Base-by-base conservation (phyloP, 2,113 vertebrate genomes). In the Otus sunia region DNA sequence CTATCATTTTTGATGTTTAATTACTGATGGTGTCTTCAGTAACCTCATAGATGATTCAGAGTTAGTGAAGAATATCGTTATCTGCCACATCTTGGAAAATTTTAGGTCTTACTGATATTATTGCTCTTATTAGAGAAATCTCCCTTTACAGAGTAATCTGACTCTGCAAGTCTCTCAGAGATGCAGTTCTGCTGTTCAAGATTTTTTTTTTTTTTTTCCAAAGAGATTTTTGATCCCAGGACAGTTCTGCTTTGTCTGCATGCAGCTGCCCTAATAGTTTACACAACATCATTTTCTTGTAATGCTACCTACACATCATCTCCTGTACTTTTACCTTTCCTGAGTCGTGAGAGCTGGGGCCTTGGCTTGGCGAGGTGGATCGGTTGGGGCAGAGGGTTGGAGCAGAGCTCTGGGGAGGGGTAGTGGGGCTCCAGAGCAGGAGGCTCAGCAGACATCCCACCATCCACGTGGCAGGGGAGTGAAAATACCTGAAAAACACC, bases 331-430 rank as follows among this genome's bases (percentile, higher is more conserved):
- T 19, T 30, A 6, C 34, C 39, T 77, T 47, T 26, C 37, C 23
- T 11, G 37, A 32, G 56, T 26, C 4, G 2, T 2, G 12, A 15
- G 64, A 34, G 41, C 60, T n/a, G n/a, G 39, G 12, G 14, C 62
- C 37, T 5, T 10, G 55, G 32, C 15, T 4, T 25, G 41, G 26
- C 14, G 1, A 4, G 0, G 0, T 14, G 39, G 47, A 12, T 5
- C 2, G 17, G 29, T 30, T 30, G 15, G 67, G 37, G n/a, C 26
- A 19, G 36, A 25, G 43, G 14, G 11, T 9, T 1, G 58, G 14
- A 9, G 9, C 2, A 32, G 58, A n/a, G 78, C 72, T 18, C 25
- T 21, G 30, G 21, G 49, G 30, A 41, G 39, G 39, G 12, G 2
- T 2, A 9, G 39, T 27, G 23, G 37, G 39, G 8, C 16, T 4